Evolutionary conservation across 2,888 invertebrate species (phyloP).

Genomic region (Polymixis lichenea): DNA sequence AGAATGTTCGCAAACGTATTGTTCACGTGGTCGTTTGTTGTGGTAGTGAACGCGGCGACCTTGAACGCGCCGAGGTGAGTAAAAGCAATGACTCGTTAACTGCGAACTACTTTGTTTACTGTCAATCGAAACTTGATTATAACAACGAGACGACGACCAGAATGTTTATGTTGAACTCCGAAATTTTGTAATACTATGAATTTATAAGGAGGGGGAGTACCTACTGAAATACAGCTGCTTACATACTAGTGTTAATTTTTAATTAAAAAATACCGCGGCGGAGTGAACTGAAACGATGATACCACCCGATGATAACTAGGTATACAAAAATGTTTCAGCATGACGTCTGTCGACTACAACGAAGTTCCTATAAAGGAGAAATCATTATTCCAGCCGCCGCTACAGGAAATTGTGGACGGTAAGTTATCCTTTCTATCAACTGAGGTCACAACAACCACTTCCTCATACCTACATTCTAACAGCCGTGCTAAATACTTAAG

Average conservation of each 20-base stretch:
- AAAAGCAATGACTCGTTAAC: slow-evolving; percentile 31
- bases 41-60: slow-evolving; percentile 69
- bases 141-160: not conserved
- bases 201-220: not conserved
- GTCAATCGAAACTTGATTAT: slow-evolving; percentile 7
- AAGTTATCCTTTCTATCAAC: slow-evolving; percentile 59
- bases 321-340: slow-evolving; percentile 71
- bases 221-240: slow-evolving; percentile 10
- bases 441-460: not conserved
- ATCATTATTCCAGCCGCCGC: slow-evolving; percentile 90
- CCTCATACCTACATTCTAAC: not conserved
- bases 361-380: slow-evolving; percentile 89
- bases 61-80: slow-evolving; percentile 71
- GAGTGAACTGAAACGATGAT: not conserved
- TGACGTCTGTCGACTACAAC: slow-evolving; percentile 82
- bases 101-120: slow-evolving; percentile 11
- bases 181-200: not conserved
- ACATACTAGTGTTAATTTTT: not conserved
- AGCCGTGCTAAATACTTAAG: not conserved
- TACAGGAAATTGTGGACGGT: slow-evolving; percentile 93
- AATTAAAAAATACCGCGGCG: not conserved
- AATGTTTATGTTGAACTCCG: not conserved
- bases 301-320: not conserved
- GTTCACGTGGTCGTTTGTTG: slow-evolving; percentile 53
- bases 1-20: slow-evolving; percentile 50